Percentiles rank a stretch among this genome's conserved stretches.
These are phyloP conservation scores for Charina bottae DNA, from an alignment of 2,113 vertebrate genomes.

Conservation along the genomic window DNA sequence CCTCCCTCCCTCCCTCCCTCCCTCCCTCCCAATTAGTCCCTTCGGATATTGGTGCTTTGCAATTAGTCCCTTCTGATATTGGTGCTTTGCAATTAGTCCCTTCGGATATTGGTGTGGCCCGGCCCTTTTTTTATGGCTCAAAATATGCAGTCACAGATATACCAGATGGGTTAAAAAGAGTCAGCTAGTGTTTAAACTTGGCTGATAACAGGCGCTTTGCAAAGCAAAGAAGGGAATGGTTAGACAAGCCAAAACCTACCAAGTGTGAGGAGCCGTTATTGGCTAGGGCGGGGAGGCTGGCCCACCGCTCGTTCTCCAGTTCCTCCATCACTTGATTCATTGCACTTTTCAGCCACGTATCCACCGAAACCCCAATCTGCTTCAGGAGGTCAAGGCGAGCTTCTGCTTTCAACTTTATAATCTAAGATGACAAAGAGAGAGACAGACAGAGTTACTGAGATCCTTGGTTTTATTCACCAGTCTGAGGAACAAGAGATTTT, in stretches of 20 bases:
- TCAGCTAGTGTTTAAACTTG: background rate
- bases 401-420: slow-evolving; percentile 94
- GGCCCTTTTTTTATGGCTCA: no score
- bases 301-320: slow-evolving; percentile 97
- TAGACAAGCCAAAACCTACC: slow-evolving; percentile 68
- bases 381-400: slow-evolving; percentile 92
- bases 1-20: no score
- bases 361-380: slow-evolving; percentile 94
- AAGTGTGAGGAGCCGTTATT: slow-evolving; percentile 89
- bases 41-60: background rate
- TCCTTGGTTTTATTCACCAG: background rate
- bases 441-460: background rate
- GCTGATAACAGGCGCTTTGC: background rate
- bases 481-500: background rate
- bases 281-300: slow-evolving; percentile 81
- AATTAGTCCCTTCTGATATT: no score
- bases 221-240: rapidly evolving
- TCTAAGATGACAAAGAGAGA: slow-evolving; percentile 70
- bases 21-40: no score
- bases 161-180: rapidly evolving
- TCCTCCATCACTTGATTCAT: slow-evolving; percentile 99
- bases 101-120: background rate
- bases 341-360: slow-evolving; percentile 96
- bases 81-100: no score
- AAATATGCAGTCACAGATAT: background rate